Evolutionary conservation across 2,113 vertebrate species (phyloP).

Genomic region (Cryptomyrus ogoouensis): DNA sequence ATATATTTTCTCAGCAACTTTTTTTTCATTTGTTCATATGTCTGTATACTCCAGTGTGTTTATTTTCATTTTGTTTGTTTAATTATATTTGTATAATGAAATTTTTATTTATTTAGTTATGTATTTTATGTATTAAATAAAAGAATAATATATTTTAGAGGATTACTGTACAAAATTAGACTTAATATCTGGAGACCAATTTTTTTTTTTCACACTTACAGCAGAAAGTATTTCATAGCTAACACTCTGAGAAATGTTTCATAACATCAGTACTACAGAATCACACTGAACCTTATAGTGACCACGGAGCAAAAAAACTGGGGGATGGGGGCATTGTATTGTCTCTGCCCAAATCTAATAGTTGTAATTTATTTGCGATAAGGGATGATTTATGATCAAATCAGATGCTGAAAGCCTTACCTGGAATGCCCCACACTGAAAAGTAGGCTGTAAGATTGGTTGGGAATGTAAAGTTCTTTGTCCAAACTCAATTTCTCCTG

Average conservation of each 20-base stretch:
- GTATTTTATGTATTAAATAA: background rate
- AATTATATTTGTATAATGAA: background rate
- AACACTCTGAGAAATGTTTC: background rate
- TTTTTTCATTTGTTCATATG: background rate
- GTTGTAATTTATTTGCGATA: conserved; percentile 1
- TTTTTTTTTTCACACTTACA: background rate
- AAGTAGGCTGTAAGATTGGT: background rate
- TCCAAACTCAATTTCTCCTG: background rate
- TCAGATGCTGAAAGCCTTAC: background rate
- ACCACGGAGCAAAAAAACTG: background rate
- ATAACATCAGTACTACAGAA: background rate
- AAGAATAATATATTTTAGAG: background rate
- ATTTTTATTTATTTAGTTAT: background rate
- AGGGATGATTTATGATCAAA: background rate
- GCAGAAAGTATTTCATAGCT: background rate
- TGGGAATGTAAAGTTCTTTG: background rate
- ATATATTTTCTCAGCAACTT: background rate
- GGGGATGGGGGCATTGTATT: background rate
- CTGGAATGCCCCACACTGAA: background rate
- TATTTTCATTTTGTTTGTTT: background rate
- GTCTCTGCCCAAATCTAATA: conserved; percentile 1
- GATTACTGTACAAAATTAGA: background rate
- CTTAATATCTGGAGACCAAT: background rate
- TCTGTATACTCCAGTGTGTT: background rate
- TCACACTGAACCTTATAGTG: background rate